Percentiles rank a stretch among this genome's conserved stretches.
These are phyloP conservation scores for Bellardia pandia DNA, from an alignment of 2,888 invertebrate genomes.

Conservation along the genomic window DNA sequence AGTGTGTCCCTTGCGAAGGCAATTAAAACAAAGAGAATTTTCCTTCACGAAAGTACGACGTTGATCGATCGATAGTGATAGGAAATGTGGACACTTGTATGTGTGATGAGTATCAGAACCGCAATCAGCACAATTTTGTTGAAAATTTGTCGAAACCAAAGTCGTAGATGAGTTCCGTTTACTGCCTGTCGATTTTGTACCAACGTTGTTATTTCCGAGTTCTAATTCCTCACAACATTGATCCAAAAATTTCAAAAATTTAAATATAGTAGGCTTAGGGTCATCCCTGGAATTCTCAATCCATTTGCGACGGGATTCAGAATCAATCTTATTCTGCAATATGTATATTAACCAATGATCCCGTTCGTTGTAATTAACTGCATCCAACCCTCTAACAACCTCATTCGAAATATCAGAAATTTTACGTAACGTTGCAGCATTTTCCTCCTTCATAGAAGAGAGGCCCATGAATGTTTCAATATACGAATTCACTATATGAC, in stretches of 20 bases:
- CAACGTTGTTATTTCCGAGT: too few species aligned
- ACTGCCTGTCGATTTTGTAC: too few species aligned
- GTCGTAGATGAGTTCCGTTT: too few species aligned
- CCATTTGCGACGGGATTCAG: too few species aligned
- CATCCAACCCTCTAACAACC: conserved; percentile 31
- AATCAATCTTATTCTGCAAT: conserved; percentile 5
- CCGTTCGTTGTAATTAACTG: conserved; percentile 2
- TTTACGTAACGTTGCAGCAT: background rate
- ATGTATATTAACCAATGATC: conserved; percentile 34
- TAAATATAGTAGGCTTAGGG: too few species aligned
- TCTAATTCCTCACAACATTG: too few species aligned
- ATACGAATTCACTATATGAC: conserved; percentile 61
- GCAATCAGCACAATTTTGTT: background rate
- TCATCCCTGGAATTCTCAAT: too few species aligned
- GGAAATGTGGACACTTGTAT: conserved; percentile 28
- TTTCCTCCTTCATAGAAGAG: conserved; percentile 1
- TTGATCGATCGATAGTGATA: conserved; percentile 1
- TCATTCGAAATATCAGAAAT: conserved; percentile 21
- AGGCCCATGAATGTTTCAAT: conserved; percentile 52
- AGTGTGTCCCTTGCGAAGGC: conserved; percentile 17
- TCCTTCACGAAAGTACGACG: conserved; percentile 15
- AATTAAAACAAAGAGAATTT: conserved; percentile 22
- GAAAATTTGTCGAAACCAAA: too few species aligned
- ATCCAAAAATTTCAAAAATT: too few species aligned
- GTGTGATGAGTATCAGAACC: conserved; percentile 1